A percentile compares a stretch with the other conserved stretches of the same genome.
These are phyloP conservation scores for Bombus polaris DNA, from an alignment of 1,140 invertebrate genomes.

Conservation along the genomic window DNA sequence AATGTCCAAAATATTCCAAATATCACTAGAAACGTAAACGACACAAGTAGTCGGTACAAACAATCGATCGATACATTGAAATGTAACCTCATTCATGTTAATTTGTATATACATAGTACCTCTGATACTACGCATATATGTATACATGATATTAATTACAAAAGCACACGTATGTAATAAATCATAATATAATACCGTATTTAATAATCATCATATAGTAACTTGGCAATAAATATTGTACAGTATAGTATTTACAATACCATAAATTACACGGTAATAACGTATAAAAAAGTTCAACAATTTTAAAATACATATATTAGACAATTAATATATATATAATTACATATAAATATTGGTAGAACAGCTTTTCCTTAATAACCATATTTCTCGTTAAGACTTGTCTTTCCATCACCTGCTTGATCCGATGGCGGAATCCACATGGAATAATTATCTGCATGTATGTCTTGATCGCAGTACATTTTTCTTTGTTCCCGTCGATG, in stretches of 20 bases:
- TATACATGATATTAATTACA: neutral
- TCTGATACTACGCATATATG: neutral
- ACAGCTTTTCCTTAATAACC: slow-evolving; percentile 86
- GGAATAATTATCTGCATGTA: slow-evolving; percentile 86
- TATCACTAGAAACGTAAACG: neutral
- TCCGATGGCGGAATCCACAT: slow-evolving; percentile 90
- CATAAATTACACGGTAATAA: neutral
- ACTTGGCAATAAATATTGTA: slow-evolving; percentile 8
- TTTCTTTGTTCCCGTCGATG: slow-evolving; percentile 9
- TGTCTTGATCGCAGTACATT: slow-evolving; percentile 80
- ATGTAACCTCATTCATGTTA: neutral
- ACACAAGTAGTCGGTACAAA: neutral
- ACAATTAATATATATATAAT: too few relatives aligned
- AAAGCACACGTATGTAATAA: neutral
- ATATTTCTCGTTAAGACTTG: slow-evolving; percentile 91
- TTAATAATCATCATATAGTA: too few relatives aligned
- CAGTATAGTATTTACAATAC: slow-evolving; percentile 39
- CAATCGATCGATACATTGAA: neutral
- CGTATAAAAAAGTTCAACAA: neutral
- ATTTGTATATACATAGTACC: too few relatives aligned
- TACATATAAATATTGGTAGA: neutral
- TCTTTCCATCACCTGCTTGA: slow-evolving; percentile 91
- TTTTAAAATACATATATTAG: too few relatives aligned
- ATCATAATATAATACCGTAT: neutral
- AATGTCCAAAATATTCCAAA: neutral